Percentiles rank a stretch among this genome's conserved stretches.
Conservation (phyloP, 2,113 vertebrate genomes). For the Ahaetulla prasina region DNA sequence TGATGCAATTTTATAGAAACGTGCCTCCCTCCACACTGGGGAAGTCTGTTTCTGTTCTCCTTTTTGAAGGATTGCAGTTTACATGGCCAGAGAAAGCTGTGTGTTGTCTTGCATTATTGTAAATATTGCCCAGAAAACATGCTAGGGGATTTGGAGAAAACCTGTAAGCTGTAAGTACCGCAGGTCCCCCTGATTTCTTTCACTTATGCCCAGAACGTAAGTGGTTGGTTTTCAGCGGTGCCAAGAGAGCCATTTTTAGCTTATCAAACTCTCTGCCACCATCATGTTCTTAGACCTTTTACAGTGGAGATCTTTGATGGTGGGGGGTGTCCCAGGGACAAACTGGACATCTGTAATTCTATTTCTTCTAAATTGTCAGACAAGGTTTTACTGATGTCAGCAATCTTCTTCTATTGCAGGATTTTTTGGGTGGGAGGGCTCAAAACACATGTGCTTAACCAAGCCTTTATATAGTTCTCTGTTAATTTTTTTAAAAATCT, state of each 20-base stretch:
- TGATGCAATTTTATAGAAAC: not conserved
- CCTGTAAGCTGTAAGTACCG: not conserved
- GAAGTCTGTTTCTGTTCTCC: not conserved
- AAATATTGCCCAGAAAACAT: not conserved
- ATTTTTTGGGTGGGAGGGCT: not conserved
- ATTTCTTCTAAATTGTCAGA: not conserved
- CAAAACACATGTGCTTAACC: not conserved
- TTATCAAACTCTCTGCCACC: not conserved
- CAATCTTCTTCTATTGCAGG: not conserved
- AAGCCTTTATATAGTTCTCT: not conserved
- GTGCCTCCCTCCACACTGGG: not conserved
- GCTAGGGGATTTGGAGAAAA: not conserved
- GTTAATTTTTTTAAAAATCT: not conserved
- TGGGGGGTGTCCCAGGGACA: not conserved
- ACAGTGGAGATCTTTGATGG: not conserved
- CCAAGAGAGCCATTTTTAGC: not conserved
- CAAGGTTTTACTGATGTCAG: not conserved
- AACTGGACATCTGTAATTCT: not conserved
- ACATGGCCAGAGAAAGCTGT: not conserved
- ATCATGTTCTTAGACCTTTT: not conserved
- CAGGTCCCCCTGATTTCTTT: not conserved
- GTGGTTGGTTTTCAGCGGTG: not conserved
- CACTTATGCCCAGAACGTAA: not conserved
- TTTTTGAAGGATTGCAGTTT: not conserved
- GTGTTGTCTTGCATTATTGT: not conserved